A percentile compares a stretch with the other conserved stretches of the same genome.
Evolutionary conservation across 2,888 invertebrate genomes (phyloP).

Genomic region (Drosophila macrothrix): DNA sequence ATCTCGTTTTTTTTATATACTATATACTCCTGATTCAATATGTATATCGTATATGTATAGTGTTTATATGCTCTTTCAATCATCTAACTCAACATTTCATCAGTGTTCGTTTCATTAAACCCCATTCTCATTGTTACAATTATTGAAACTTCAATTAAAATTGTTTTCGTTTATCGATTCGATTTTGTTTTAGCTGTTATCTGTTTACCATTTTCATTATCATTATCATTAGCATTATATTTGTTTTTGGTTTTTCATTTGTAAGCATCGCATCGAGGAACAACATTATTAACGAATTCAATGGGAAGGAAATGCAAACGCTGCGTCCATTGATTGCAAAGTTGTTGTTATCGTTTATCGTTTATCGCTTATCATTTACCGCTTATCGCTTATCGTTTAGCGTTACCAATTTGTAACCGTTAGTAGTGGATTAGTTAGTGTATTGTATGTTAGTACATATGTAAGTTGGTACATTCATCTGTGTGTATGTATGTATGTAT

Average conservation of each 20-base stretch:
- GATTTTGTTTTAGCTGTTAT: not conserved
- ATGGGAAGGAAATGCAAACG: slow-evolving; percentile 38
- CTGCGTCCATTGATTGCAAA: slow-evolving; percentile 11
- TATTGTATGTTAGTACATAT: slow-evolving; percentile 3
- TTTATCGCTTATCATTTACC: slow-evolving; percentile 10
- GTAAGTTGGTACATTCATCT: slow-evolving; percentile 2
- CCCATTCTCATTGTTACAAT: slow-evolving; percentile 24
- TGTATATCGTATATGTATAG: slow-evolving; percentile 75
- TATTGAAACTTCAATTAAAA: slow-evolving; percentile 3
- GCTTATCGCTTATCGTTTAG: slow-evolving; percentile 25
- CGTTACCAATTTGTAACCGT: slow-evolving; percentile 29
- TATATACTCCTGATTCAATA: slow-evolving; percentile 57
- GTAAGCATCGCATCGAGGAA: slow-evolving; percentile 77
- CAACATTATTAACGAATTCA: slow-evolving; percentile 66
- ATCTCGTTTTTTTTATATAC: slow-evolving; percentile 26
- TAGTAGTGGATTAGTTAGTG: slow-evolving; percentile 38
- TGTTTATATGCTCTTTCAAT: slow-evolving; percentile 49
- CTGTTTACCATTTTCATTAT: not conserved
- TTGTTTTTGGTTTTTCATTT: slow-evolving; percentile 19
- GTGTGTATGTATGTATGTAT: slow-evolving; percentile 1
- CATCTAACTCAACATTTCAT: slow-evolving; percentile 32
- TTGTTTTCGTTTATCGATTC: slow-evolving; percentile 8
- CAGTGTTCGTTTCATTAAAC: slow-evolving; percentile 4
- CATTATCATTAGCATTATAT: slow-evolving; percentile 8
- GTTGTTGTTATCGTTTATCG: slow-evolving; percentile 23